Evolutionary conservation across 2,113 vertebrate species (phyloP).

Genomic region (Gulo gulo): DNA sequence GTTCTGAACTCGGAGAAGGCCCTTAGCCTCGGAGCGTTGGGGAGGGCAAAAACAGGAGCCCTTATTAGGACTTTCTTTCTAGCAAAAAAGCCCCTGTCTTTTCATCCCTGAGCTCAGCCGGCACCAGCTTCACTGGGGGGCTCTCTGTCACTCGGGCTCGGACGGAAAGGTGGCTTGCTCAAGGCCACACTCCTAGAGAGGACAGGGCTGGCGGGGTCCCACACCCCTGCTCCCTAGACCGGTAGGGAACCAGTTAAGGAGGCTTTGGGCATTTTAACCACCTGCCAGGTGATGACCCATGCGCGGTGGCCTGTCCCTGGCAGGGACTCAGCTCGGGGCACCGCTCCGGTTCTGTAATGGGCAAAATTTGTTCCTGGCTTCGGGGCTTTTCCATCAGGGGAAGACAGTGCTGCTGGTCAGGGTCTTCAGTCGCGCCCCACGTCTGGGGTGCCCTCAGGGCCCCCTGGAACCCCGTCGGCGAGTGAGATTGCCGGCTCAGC

Average conservation of each 20-base stretch:
- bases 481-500: not conserved
- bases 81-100: not conserved
- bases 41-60: no score
- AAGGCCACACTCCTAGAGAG: accelerated
- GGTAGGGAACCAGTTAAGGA: accelerated
- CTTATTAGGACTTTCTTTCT: accelerated
- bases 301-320: no score
- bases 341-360: accelerated
- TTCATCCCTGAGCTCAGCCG: not conserved
- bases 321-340: not conserved
- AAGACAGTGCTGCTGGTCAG: accelerated
- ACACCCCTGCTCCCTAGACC: not conserved
- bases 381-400: accelerated
- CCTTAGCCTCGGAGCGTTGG: accelerated
- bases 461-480: not conserved
- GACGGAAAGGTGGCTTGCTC: not conserved
- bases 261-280: accelerated
- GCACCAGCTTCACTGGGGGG: accelerated
- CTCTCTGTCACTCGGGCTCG: not conserved
- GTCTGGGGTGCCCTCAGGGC: not conserved
- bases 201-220: accelerated
- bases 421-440: not conserved
- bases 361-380: not conserved
- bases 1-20: not conserved
- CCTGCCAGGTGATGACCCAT: not conserved